Evolutionary conservation across 1,140 invertebrate genomes (phyloP).

Genomic region (Potamilus streckersoni): DNA sequence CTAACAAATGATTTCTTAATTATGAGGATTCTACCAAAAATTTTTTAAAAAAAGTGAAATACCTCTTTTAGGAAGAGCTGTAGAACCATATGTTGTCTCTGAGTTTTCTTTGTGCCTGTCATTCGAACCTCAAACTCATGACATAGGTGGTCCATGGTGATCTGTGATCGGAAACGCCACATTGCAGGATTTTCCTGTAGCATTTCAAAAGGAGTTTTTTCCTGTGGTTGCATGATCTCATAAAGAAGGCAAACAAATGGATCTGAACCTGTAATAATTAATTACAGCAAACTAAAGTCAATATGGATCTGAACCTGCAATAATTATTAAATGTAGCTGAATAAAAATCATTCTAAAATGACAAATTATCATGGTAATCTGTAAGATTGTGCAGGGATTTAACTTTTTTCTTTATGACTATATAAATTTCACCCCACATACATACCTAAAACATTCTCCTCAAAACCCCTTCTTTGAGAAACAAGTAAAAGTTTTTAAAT

Average conservation of each 20-base stretch:
- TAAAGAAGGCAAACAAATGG: conserved; percentile 39
- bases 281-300: too few relatives aligned
- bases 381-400: too few relatives aligned
- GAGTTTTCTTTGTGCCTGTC: neutral
- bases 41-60: neutral
- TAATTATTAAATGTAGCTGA: too few relatives aligned
- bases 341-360: too few relatives aligned
- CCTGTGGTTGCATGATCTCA: conserved; percentile 32
- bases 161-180: conserved; percentile 37
- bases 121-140: conserved; percentile 12
- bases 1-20: too few relatives aligned
- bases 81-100: conserved; percentile 26
- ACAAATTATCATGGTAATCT: too few relatives aligned
- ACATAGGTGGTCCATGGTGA: conserved; percentile 37
- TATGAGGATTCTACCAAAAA: neutral
- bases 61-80: conserved; percentile 41
- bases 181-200: conserved; percentile 30
- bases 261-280: conserved; percentile 19
- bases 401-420: too few relatives aligned
- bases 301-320: conserved; percentile 26
- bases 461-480: too few relatives aligned
- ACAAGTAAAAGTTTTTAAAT: too few relatives aligned
- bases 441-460: too few relatives aligned
- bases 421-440: too few relatives aligned
- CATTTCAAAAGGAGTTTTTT: neutral